Percentiles rank a stretch among this genome's conserved stretches.
These are phyloP conservation scores for Eptatretus burgeri DNA, from an alignment of 2,113 vertebrate species.

Conservation along the genomic window DNA sequence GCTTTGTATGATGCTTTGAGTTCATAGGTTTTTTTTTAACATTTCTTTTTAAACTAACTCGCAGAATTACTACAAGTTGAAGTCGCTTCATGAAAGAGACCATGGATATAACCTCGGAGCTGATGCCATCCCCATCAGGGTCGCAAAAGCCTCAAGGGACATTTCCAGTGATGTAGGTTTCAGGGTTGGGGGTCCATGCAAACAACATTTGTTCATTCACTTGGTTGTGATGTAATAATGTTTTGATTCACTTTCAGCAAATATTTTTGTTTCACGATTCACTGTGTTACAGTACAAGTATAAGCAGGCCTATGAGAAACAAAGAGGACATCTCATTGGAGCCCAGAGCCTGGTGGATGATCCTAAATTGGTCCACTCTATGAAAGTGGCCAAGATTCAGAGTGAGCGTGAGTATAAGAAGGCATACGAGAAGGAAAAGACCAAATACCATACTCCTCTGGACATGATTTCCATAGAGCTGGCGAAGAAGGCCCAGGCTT, in stretches of 20 bases:
- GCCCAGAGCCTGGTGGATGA: constrained; percentile 26
- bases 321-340: constrained; percentile 48
- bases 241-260: no score
- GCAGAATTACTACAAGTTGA: constrained; percentile 51
- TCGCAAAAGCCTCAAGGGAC: constrained; percentile 29
- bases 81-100: constrained; percentile 40
- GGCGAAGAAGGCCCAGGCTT: constrained; percentile 21
- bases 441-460: constrained; percentile 21
- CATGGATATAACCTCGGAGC: constrained; percentile 29
- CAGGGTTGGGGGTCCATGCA: no score
- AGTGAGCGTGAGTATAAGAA: constrained; percentile 29
- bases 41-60: no score
- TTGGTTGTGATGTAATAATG: no score
- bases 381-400: constrained; percentile 30
- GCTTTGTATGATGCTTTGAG: no score
- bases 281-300: constrained; percentile 44
- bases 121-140: constrained; percentile 30
- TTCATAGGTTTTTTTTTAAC: no score
- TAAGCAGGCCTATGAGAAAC: constrained; percentile 48
- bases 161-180: constrained; percentile 35
- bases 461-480: constrained; percentile 21
- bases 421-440: constrained; percentile 25
- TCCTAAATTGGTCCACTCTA: constrained; percentile 32
- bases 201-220: no score
- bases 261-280: no score